Percentiles rank a stretch among this genome's conserved stretches.
These are phyloP conservation scores for Elymnias hypermnestra DNA, from an alignment of 1,140 invertebrate species.

Conservation along the genomic window DNA sequence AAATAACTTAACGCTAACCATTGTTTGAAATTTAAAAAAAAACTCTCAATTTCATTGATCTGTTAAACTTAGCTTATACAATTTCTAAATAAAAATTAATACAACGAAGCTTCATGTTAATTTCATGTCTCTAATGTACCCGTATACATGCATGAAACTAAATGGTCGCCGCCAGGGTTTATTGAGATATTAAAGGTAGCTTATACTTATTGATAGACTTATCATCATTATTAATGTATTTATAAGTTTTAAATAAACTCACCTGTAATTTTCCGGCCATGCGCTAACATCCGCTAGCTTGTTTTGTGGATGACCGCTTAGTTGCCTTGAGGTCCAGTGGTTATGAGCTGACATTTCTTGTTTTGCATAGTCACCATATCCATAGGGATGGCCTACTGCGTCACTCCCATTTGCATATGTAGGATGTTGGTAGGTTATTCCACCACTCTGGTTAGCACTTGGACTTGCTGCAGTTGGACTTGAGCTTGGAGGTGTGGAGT, in stretches of 20 bases:
- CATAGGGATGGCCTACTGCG: slow-evolving; percentile 54
- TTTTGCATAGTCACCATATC: slow-evolving; percentile 65
- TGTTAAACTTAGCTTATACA: background rate
- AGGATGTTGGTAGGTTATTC: slow-evolving; percentile 57
- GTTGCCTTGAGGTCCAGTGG: slow-evolving; percentile 64
- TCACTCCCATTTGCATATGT: slow-evolving; percentile 55
- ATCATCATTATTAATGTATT: slow-evolving; percentile 10
- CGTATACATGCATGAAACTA: slow-evolving; percentile 48
- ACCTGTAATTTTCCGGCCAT: slow-evolving; percentile 76
- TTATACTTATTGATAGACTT: slow-evolving; percentile 22
- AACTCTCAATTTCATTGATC: too few species aligned
- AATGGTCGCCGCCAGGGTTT: slow-evolving; percentile 40
- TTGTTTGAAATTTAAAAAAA: too few species aligned
- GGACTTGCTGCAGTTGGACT: slow-evolving; percentile 59
- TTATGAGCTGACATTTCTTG: slow-evolving; percentile 69
- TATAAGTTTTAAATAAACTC: slow-evolving; percentile 29
- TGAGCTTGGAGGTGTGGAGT: slow-evolving; percentile 60
- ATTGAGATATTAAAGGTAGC: slow-evolving; percentile 43
- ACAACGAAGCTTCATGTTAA: slow-evolving; percentile 29
- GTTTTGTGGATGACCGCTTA: slow-evolving; percentile 60
- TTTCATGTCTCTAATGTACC: slow-evolving; percentile 42
- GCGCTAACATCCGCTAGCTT: slow-evolving; percentile 68
- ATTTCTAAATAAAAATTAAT: background rate
- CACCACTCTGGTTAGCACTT: slow-evolving; percentile 46
- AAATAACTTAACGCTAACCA: too few species aligned